Evolutionary conservation across 2,113 vertebrate genomes (phyloP).

Genomic region (Dicaeum eximium): DNA sequence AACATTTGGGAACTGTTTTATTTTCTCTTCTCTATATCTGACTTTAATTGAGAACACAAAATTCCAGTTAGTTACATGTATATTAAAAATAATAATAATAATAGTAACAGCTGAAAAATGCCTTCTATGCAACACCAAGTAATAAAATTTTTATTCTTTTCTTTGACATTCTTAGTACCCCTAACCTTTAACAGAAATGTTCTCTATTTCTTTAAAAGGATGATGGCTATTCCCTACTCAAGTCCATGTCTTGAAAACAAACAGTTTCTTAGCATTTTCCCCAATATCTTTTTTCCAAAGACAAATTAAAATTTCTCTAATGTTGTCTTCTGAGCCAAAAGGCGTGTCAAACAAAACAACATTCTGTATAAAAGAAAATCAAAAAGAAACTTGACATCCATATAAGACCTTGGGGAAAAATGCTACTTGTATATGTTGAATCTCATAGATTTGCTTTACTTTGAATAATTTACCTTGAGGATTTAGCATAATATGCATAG

Average conservation of each 20-base stretch:
- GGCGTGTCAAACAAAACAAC: not conserved
- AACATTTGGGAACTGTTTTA: not conserved
- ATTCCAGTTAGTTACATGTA: not conserved
- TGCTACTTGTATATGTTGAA: not conserved
- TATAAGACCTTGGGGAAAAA: not conserved
- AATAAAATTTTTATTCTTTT: not conserved
- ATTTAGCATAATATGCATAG: not conserved
- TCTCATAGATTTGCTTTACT: not conserved
- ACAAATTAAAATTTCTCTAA: constrained; percentile 2
- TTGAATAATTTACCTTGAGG: constrained; percentile 5
- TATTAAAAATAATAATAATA: not conserved
- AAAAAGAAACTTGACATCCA: not conserved
- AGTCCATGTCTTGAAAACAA: not conserved
- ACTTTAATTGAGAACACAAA: not conserved
- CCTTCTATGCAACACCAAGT: not conserved
- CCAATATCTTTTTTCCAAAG: not conserved
- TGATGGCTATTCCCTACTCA: not conserved
- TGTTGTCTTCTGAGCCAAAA: not conserved
- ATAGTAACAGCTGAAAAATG: not conserved
- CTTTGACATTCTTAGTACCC: not conserved
- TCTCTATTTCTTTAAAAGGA: not conserved
- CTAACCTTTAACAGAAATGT: not conserved
- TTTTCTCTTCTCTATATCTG: not conserved
- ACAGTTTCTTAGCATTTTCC: not conserved
- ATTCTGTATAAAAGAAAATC: not conserved